A percentile compares a stretch with the other conserved stretches of the same genome.
Evolutionary conservation across 2,113 vertebrate species (phyloP).

Genomic region (Pelvicachromis taeniatus): DNA sequence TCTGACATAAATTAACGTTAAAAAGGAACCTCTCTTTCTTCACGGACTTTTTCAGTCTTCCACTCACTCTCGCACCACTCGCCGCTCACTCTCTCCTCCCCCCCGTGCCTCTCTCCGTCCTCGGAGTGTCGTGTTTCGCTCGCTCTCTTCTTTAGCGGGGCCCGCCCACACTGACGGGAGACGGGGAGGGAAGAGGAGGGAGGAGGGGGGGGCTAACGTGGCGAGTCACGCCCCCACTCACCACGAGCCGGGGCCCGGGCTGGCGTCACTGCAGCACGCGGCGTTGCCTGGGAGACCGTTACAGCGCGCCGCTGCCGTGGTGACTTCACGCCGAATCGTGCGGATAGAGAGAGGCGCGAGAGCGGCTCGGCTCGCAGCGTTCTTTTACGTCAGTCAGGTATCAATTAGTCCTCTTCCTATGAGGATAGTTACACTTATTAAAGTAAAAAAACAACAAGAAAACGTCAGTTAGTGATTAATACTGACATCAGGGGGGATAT

Average conservation of each 20-base stretch:
- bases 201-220: conserved; percentile 36
- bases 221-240: conserved; percentile 75
- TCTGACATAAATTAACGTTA: conserved; percentile 39
- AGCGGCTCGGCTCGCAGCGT: conserved; percentile 2
- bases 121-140: conserved; percentile 83
- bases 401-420: conserved; percentile 40
- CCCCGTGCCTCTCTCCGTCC: conserved; percentile 51
- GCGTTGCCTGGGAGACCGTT: conserved; percentile 70
- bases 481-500: conserved; percentile 11
- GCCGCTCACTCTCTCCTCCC: conserved; percentile 49
- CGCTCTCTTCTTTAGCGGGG: conserved; percentile 64
- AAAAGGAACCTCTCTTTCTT: conserved; percentile 52
- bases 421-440: conserved; percentile 35
- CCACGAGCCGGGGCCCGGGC: conserved; percentile 58
- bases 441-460: not conserved
- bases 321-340: conserved; percentile 65
- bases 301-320: conserved; percentile 38
- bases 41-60: conserved; percentile 64
- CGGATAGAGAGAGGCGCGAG: conserved; percentile 54
- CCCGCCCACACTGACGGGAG: conserved; percentile 69
- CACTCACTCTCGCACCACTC: conserved; percentile 58
- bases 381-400: conserved; percentile 56
- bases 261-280: conserved; percentile 72
- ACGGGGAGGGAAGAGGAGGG: not conserved
- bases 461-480: conserved; percentile 30